These are phyloP conservation scores for Arrhopalites spinosus DNA, from an alignment of 2,888 invertebrate species.

Conservation along the genomic window DNA sequence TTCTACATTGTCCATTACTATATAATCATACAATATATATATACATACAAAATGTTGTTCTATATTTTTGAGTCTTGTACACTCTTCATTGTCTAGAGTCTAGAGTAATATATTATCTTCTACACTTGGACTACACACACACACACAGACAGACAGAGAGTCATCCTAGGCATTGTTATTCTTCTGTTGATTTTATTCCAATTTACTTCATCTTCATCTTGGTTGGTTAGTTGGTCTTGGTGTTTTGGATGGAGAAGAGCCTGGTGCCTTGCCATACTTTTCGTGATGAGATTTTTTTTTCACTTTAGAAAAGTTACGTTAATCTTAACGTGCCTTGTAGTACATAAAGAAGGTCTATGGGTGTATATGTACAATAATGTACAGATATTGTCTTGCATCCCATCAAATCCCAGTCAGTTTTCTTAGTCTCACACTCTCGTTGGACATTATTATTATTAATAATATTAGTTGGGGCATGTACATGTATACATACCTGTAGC, in stretches of 20 bases:
- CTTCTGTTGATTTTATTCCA: constrained; percentile 9
- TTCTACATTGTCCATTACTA: no score
- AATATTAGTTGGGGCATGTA: no score
- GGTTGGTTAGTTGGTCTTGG: background rate
- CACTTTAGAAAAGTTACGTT: background rate
- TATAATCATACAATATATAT: no score
- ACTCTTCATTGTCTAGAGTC: no score
- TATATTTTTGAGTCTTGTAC: no score
- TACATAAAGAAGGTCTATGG: no score
- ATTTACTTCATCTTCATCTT: constrained; percentile 4
- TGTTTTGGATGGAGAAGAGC: background rate
- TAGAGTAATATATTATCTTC: background rate
- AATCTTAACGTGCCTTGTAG: no score
- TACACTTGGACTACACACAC: background rate
- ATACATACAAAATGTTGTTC: no score
- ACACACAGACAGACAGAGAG: no score
- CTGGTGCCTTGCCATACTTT: constrained; percentile 2
- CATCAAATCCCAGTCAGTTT: background rate
- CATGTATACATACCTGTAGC: no score
- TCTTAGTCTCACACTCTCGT: background rate
- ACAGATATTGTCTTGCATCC: background rate
- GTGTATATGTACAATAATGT: background rate
- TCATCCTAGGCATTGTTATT: background rate
- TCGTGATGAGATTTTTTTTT: constrained; percentile 2
- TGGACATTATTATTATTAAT: no score